phyloP scores from a whole-genome alignment of 2,888 invertebrate species.

The Griposia aprilina region DNA sequence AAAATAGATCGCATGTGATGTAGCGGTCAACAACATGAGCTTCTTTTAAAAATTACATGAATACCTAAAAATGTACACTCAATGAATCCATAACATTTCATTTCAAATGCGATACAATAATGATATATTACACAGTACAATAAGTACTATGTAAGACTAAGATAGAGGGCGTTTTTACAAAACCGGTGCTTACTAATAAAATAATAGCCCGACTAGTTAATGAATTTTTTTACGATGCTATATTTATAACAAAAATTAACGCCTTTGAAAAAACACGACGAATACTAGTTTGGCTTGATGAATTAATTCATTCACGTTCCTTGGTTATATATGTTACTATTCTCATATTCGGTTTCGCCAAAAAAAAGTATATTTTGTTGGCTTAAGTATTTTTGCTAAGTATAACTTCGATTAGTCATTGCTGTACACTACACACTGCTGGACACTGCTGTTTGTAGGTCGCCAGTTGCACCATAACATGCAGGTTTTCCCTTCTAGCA shows the following conservation, averaged over 20 bases:
- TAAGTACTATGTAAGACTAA: not conserved
- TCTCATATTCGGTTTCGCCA: not conserved
- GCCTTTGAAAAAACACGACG: conserved; percentile 13
- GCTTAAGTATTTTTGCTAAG: not conserved
- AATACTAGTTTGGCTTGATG: conserved; percentile 43
- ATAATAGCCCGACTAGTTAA: conserved; percentile 5
- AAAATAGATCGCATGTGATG: not conserved
- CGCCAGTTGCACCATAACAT: not conserved
- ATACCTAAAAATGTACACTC: not conserved
- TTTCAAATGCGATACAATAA: not conserved
- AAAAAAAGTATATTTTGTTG: not conserved
- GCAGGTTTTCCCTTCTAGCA: not conserved
- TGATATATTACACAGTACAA: not conserved
- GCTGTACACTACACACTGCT: too few species aligned
- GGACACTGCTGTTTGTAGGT: too few species aligned
- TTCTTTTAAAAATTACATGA: not conserved
- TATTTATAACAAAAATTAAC: conserved; percentile 12
- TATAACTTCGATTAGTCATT: too few species aligned
- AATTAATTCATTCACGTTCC: conserved; percentile 42
- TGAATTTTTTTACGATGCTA: not conserved
- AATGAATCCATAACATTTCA: not conserved
- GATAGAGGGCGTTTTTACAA: not conserved
- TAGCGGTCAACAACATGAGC: not conserved
- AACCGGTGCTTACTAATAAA: not conserved
- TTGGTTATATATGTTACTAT: not conserved